phyloP scores from a whole-genome alignment of 1,140 invertebrate species.

The Pseudomyrmex concolor region DNA sequence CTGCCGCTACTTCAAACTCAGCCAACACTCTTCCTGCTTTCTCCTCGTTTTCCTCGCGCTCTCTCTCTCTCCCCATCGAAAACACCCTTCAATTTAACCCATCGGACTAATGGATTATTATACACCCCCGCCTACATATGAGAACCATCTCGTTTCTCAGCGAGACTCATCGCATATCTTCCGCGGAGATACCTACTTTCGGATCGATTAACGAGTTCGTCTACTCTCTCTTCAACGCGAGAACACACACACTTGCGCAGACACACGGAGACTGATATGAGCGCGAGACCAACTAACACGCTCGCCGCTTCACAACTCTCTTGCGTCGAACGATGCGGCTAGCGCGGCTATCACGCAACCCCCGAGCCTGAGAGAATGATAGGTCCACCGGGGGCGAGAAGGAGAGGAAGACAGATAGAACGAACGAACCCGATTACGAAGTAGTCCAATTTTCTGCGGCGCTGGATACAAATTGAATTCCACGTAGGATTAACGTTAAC shows the following conservation, averaged over 20 bases:
- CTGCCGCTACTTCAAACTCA: slow-evolving; percentile 69
- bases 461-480: slow-evolving; percentile 72
- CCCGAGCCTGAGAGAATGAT: slow-evolving; percentile 52
- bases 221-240: slow-evolving; percentile 2
- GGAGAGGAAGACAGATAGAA: slow-evolving; percentile 54
- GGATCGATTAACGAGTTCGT: slow-evolving; percentile 68
- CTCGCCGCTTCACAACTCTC: slow-evolving; percentile 15
- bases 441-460: slow-evolving; percentile 73
- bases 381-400: slow-evolving; percentile 31
- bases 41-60: slow-evolving; percentile 47
- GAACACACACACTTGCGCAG: too few species aligned
- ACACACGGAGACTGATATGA: background rate
- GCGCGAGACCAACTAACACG: background rate
- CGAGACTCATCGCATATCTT: slow-evolving; percentile 61
- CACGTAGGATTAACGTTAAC: slow-evolving; percentile 70
- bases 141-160: slow-evolving; percentile 66
- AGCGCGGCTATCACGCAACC: slow-evolving; percentile 38
- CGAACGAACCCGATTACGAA: slow-evolving; percentile 71
- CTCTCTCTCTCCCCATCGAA: slow-evolving; percentile 22
- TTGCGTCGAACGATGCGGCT: slow-evolving; percentile 46
- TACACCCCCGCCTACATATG: slow-evolving; percentile 68
- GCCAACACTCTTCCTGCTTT: slow-evolving; percentile 53
- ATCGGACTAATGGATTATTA: slow-evolving; percentile 79
- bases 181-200: slow-evolving; percentile 69
- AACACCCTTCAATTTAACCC: slow-evolving; percentile 72